Conservation (phyloP, 2,113 vertebrate species). For the Lophotis ruficrista region DNA sequence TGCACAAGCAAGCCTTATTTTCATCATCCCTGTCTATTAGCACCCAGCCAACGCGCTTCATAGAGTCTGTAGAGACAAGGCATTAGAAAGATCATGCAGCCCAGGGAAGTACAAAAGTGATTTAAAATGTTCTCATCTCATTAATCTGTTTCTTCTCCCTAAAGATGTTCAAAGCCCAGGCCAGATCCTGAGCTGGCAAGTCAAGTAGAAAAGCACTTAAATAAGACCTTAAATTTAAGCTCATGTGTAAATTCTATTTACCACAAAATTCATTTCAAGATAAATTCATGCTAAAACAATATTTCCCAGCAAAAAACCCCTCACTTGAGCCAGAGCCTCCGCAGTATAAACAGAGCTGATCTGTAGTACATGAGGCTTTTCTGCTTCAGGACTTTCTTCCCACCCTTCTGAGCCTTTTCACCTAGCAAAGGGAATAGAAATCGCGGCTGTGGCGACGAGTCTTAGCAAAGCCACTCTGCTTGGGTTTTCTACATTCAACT, state of each 20-base stretch:
- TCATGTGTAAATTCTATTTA: conserved; percentile 22
- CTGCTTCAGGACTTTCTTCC: background rate
- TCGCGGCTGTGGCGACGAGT: background rate
- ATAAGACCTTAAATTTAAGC: conserved; percentile 55
- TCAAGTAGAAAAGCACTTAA: conserved; percentile 49
- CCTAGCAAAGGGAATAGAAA: background rate
- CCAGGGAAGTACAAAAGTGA: conserved; percentile 28
- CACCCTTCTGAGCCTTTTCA: background rate
- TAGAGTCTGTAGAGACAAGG: background rate
- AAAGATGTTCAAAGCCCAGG: conserved; percentile 21
- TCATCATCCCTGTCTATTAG: background rate
- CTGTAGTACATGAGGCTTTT: conserved; percentile 17
- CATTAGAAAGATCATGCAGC: background rate
- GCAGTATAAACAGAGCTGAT: conserved; percentile 49
- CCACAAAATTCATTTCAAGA: conserved; percentile 31
- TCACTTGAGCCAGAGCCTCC: conserved; percentile 26
- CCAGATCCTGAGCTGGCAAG: conserved; percentile 39
- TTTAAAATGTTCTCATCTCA: conserved; percentile 34
- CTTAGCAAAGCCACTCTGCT: background rate
- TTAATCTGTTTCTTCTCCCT: conserved; percentile 43
- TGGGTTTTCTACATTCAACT: background rate
- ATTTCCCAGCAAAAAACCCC: background rate
- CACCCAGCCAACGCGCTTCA: background rate
- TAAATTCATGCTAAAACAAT: conserved; percentile 20
- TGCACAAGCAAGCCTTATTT: background rate